Percentiles rank a stretch among this genome's conserved stretches.
Evolutionary conservation across 2,888 invertebrate genomes (phyloP).

Genomic region (Troglohyphantes excavatus): DNA sequence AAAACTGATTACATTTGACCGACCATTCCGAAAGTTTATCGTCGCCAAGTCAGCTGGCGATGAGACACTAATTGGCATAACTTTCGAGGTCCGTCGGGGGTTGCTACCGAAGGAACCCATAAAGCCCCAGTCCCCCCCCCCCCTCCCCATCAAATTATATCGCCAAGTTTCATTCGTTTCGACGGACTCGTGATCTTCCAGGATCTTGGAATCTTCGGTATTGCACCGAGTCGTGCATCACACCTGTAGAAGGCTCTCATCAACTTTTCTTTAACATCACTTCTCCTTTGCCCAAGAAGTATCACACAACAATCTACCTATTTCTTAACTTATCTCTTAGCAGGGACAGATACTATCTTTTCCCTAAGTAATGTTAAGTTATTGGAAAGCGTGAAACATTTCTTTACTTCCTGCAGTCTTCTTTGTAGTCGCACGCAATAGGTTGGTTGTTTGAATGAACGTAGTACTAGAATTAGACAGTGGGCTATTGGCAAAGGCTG

Average conservation of each 20-base stretch:
- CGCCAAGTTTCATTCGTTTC: neutral
- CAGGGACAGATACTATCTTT: too few species aligned
- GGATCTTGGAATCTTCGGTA: neutral
- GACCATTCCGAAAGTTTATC: neutral
- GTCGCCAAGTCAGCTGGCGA: neutral
- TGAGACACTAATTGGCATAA: conserved; percentile 5
- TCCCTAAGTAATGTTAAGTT: too few species aligned
- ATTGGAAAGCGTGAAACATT: too few species aligned
- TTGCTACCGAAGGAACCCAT: conserved; percentile 17
- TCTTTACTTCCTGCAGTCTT: too few species aligned
- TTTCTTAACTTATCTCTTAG: too few species aligned
- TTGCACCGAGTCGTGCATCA: neutral
- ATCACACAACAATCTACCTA: too few species aligned
- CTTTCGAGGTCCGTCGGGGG: conserved; percentile 28
- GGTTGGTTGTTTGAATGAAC: too few species aligned
- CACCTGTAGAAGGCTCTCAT: conserved; percentile 30
- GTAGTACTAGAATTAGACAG: too few species aligned
- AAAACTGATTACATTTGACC: neutral
- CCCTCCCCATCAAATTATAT: neutral
- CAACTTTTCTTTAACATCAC: conserved; percentile 2
- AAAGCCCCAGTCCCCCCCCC: neutral
- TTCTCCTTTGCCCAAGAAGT: neutral
- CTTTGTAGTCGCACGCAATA: too few species aligned
- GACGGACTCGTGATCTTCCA: conserved; percentile 13
- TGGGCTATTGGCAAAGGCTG: too few species aligned